phyloP scores from a whole-genome alignment of 2,113 vertebrate genomes.

The Strigops habroptila region DNA sequence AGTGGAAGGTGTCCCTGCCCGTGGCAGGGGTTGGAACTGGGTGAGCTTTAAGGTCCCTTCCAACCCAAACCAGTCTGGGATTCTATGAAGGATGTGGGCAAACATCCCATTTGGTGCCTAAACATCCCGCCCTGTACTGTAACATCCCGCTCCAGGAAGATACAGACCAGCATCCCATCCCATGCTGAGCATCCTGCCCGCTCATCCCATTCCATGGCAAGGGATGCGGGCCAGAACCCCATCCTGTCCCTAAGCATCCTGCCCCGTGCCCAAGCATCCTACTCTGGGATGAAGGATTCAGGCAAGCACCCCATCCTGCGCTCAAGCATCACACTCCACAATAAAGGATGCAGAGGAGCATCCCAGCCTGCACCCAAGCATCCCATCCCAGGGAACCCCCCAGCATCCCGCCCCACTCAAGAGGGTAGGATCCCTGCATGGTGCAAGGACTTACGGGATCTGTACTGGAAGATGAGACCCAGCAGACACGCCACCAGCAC shows the following conservation, averaged over 20 bases:
- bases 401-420: fast-evolving
- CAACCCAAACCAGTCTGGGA: background rate
- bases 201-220: background rate
- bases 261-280: background rate
- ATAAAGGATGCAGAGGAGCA: background rate
- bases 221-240: background rate
- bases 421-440: fast-evolving
- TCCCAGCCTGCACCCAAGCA: background rate
- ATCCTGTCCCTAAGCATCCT: background rate
- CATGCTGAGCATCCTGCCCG: background rate
- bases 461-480: constrained; percentile 81
- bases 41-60: background rate
- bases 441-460: constrained; percentile 75
- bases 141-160: fast-evolving
- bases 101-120: background rate
- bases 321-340: background rate
- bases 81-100: background rate
- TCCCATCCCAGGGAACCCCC: fast-evolving
- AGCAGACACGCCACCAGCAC: constrained; percentile 77
- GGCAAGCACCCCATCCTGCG: background rate
- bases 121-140: background rate
- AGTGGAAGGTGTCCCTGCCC: background rate
- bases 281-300: background rate
- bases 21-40: background rate
- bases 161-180: fast-evolving